Conservation (phyloP, 2,113 vertebrate genomes). For the Naja naja region DNA sequence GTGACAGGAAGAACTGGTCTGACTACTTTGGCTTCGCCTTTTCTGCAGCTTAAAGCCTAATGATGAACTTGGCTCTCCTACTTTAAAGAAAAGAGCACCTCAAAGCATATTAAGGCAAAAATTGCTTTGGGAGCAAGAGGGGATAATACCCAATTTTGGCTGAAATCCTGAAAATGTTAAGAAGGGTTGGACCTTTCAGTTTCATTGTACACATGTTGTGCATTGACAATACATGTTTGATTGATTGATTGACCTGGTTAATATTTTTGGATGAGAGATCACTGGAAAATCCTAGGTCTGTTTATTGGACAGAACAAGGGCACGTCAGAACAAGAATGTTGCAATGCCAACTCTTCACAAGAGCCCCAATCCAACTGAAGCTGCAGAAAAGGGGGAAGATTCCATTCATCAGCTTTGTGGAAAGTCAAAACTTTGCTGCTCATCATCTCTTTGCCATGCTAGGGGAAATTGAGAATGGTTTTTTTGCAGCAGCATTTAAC, state of each 20-base stretch:
- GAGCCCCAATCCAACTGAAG: not conserved
- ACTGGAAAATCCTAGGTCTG: not conserved
- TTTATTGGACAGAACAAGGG: not conserved
- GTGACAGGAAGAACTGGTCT: not conserved
- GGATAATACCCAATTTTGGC: not conserved
- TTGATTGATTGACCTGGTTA: not conserved
- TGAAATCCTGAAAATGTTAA: not conserved
- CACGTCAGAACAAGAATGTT: not conserved
- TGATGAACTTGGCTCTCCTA: not conserved
- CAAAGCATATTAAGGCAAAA: not conserved
- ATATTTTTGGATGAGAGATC: not conserved
- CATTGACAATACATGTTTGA: no score
- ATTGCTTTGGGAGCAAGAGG: not conserved
- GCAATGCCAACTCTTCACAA: not conserved
- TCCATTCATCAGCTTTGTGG: not conserved
- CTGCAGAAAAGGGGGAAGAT: not conserved
- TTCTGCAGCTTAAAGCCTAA: not conserved
- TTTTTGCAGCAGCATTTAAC: not conserved
- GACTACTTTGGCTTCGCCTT: not conserved
- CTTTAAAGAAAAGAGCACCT: not conserved
- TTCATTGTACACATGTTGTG: no score
- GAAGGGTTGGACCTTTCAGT: not conserved
- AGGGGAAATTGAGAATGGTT: not conserved
- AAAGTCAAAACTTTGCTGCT: not conserved
- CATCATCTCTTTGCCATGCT: not conserved